phyloP scores from a whole-genome alignment of 2,797 vertebrate species.

The Anolis apletophallus region DNA sequence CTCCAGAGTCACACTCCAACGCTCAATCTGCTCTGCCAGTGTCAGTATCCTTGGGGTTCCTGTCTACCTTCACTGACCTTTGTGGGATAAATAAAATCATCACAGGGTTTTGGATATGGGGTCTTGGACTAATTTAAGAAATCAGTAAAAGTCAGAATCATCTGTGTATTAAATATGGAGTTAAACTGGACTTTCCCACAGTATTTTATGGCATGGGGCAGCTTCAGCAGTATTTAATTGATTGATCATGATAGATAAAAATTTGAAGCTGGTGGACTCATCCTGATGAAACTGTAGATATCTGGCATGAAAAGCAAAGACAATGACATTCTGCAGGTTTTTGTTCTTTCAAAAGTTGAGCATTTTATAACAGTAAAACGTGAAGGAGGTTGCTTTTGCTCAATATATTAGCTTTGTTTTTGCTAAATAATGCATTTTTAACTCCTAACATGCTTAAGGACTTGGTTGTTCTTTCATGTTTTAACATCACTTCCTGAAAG shows the following conservation, averaged over 20 bases:
- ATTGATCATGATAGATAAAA: background rate
- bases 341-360: background rate
- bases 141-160: background rate
- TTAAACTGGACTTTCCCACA: background rate
- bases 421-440: background rate
- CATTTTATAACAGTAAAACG: background rate
- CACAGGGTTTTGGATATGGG: background rate
- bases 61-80: background rate
- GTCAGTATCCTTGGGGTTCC: background rate
- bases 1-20: background rate
- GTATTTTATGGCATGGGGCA: background rate
- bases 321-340: background rate
- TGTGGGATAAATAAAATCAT: constrained; percentile 3
- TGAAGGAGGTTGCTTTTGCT: background rate
- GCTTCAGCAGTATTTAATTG: background rate
- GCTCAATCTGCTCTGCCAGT: too few relatives aligned
- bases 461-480: background rate
- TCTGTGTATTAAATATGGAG: background rate
- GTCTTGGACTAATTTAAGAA: background rate
- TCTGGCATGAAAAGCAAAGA: constrained; percentile 2
- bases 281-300: background rate
- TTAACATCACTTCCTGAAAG: constrained; percentile 29
- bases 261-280: background rate
- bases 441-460: background rate
- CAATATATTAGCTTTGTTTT: background rate